Evolutionary conservation across 1,140 invertebrate genomes (phyloP).

Genomic region (Heliconius eleuchia): DNA sequence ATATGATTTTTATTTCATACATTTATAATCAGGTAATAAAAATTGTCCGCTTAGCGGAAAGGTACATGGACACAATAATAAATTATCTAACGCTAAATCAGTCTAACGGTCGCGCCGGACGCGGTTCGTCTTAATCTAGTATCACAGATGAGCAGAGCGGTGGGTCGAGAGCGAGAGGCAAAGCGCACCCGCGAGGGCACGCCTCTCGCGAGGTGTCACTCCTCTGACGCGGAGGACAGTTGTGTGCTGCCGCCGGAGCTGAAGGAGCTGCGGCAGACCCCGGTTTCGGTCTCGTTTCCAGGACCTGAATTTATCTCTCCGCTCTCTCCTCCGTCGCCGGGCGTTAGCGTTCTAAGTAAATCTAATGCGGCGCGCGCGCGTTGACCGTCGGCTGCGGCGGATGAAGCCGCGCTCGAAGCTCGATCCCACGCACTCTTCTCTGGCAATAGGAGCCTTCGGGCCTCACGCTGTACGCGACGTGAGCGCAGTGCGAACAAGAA

Average conservation of each 20-base stretch:
- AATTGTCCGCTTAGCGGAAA: conserved; percentile 76
- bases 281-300: conserved; percentile 57
- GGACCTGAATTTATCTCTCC: conserved; percentile 82
- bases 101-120: conserved; percentile 76
- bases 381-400: conserved; percentile 65
- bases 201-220: conserved; percentile 62
- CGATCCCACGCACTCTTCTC: conserved; percentile 71
- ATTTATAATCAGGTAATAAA: conserved; percentile 52
- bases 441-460: conserved; percentile 72
- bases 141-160: conserved; percentile 80
- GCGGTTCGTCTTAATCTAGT: conserved; percentile 74
- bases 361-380: conserved; percentile 71
- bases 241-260: conserved; percentile 76
- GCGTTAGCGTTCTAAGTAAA: conserved; percentile 66
- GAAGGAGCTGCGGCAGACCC: conserved; percentile 66
- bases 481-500: conserved; percentile 91
- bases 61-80: conserved; percentile 78
- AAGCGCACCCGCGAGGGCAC: conserved; percentile 57
- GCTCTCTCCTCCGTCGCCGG: conserved; percentile 50
- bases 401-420: conserved; percentile 51
- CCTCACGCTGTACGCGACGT: conserved; percentile 87
- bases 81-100: conserved; percentile 80
- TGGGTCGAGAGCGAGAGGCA: conserved; percentile 69
- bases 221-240: conserved; percentile 74
- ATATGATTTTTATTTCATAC: conserved; percentile 69